Base-by-base conservation (phyloP, 2,113 vertebrate genomes). In the Tricholaema leucomelas region DNA sequence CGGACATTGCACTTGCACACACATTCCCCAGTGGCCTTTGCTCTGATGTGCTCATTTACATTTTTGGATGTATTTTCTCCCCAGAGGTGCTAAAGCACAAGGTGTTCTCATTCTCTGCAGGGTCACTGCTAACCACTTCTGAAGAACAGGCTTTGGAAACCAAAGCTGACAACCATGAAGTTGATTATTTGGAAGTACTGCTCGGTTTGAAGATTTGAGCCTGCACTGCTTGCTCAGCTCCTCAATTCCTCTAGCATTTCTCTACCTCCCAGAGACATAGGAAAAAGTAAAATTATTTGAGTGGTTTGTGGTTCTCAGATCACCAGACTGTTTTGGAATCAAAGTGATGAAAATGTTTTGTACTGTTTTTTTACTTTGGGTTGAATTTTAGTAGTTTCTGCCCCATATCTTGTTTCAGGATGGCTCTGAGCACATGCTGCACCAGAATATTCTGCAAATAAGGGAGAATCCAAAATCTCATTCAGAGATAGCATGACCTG, bases 181-280 rank as follows among this genome's bases (percentile, higher is more conserved):
- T n/a, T 78, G 75, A 80, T 92, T 89, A 89, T 70, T 73, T 85
- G 64, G 79, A 92, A 93, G 56, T 73, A 74, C 75, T 31, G 78
- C 67, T 80, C 88, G 82, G 55, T 88, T 80, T 87, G 87, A 87
- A 88, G 89, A 44, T 71, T 40, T 1, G 2, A 56, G 76, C 8
- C 86, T 56, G 74, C 42, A 15, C 30, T 44, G 52, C 50, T 76
- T 10, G 6, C 46, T 78, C 54, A 24, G 6, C 66, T 56, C 66
- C 63, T 89, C 65, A 30, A 5, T 36, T 91, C 36, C 84, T 73
- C 63, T 12, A 70, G 67, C 30, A 15, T 56, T 79, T 65, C 78
- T 46, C 67, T 31, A 55, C 74, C 52, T 84, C 78, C 60, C 64
- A 79, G 44, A 52, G 23, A 71, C 72, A 71, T 1, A 93, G 70